Percentiles rank a stretch among this genome's conserved stretches.
These are phyloP conservation scores for Drosophila persimilis DNA, from an alignment of 1,140 invertebrate species.

Conservation along the genomic window DNA sequence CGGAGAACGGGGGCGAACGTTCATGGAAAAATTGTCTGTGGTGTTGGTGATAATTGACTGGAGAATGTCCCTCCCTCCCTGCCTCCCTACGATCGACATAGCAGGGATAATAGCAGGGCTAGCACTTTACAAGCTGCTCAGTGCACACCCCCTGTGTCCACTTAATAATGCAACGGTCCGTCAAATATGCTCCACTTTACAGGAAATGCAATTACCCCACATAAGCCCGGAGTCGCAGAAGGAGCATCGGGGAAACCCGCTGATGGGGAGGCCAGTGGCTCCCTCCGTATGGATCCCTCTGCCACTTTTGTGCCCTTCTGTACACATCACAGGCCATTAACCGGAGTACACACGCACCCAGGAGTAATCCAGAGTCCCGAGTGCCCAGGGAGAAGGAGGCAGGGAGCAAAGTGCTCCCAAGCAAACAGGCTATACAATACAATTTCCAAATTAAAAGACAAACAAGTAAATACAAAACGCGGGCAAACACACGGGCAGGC, in stretches of 20 bases:
- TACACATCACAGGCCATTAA: constrained; percentile 56
- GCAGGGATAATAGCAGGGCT: constrained; percentile 16
- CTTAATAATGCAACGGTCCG: constrained; percentile 46
- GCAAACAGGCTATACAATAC: constrained; percentile 67
- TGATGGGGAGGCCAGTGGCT: constrained; percentile 15
- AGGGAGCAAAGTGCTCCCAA: constrained; percentile 23
- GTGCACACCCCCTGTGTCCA: constrained; percentile 12
- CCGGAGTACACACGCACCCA: constrained; percentile 34
- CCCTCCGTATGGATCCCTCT: not conserved
- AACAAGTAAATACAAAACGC: constrained; percentile 37
- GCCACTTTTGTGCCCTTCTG: not conserved
- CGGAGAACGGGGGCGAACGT: no score
- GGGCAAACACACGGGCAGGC: constrained; percentile 11
- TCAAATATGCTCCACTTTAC: constrained; percentile 59
- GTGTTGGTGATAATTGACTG: constrained; percentile 37
- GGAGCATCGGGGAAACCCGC: constrained; percentile 42
- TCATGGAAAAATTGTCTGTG: not conserved
- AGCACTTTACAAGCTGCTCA: constrained; percentile 12
- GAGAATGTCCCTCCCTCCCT: no score
- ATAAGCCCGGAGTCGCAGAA: constrained; percentile 36
- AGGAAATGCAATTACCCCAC: constrained; percentile 71
- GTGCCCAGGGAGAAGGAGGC: not conserved
- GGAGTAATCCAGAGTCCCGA: no score
- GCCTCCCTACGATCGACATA: not conserved
- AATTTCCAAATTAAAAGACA: constrained; percentile 74